Percentiles rank a stretch among this genome's conserved stretches.
Conservation (phyloP, 2,113 vertebrate genomes). For the Apodemus speciosus region DNA sequence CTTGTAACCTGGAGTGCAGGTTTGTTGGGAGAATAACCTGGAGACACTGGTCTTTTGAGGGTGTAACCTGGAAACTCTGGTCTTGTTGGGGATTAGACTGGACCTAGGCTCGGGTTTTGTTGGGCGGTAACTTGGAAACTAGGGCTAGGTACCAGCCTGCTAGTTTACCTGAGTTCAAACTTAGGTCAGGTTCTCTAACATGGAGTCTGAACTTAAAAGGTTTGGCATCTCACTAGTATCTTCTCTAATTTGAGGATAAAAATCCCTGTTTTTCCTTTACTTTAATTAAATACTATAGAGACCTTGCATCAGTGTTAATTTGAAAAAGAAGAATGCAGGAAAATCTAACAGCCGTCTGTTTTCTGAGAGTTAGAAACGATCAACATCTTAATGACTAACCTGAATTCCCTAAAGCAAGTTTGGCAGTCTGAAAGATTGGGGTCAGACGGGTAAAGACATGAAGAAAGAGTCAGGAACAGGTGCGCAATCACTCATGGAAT, state of each 20-base stretch:
- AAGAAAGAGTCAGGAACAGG: background rate
- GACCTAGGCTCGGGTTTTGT: too few relatives aligned
- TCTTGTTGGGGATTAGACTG: too few relatives aligned
- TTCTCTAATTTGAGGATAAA: background rate
- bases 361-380: background rate
- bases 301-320: background rate
- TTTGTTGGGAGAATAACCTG: too few relatives aligned
- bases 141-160: too few relatives aligned
- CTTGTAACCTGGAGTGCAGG: too few relatives aligned
- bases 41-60: too few relatives aligned
- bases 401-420: background rate
- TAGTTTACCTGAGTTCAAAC: too few relatives aligned
- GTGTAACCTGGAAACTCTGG: too few relatives aligned
- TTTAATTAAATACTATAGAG: background rate
- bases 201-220: too few relatives aligned
- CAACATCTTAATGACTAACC: conserved; percentile 12
- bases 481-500: background rate
- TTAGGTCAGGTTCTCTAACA: too few relatives aligned
- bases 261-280: background rate
- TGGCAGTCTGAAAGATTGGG: background rate
- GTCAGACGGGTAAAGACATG: background rate
- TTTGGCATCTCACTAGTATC: background rate
- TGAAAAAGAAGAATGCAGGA: background rate
- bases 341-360: background rate
- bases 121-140: too few relatives aligned